These are phyloP conservation scores for Macrostomum lignano DNA, from an alignment of 1,140 invertebrate genomes.

Conservation along the genomic window DNA sequence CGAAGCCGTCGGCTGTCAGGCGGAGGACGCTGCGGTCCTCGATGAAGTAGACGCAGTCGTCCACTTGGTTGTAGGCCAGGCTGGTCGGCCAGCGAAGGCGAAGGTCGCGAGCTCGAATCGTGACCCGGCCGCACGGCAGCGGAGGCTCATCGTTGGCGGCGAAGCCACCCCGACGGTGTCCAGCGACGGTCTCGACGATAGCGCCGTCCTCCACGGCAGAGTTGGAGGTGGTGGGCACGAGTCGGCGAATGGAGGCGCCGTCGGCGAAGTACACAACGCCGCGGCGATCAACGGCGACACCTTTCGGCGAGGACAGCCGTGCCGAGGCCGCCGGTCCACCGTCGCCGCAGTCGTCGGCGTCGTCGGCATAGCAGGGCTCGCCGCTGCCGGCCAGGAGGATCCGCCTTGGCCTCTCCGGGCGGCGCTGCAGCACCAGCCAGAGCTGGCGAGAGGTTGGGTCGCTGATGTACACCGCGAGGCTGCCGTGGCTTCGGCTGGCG, in stretches of 20 bases:
- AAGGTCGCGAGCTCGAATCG: too few relatives aligned
- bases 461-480: too few relatives aligned
- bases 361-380: too few relatives aligned
- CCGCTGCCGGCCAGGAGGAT: slow-evolving; percentile 6
- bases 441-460: background rate
- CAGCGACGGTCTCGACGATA: too few relatives aligned
- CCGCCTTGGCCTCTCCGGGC: background rate
- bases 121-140: too few relatives aligned
- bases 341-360: too few relatives aligned
- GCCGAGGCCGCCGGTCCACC: background rate
- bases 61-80: slow-evolving; percentile 62
- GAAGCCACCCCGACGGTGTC: background rate
- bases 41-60: too few relatives aligned
- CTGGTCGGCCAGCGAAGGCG: slow-evolving; percentile 75
- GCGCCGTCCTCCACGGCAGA: too few relatives aligned
- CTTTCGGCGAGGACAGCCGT: slow-evolving; percentile 12
- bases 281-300: slow-evolving; percentile 25
- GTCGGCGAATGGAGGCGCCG: slow-evolving; percentile 34
- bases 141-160: background rate
- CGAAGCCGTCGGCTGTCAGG: too few relatives aligned
- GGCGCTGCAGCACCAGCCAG: background rate
- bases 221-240: slow-evolving; percentile 61
- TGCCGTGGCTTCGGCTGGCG: too few relatives aligned
- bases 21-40: too few relatives aligned
- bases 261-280: slow-evolving; percentile 24